phyloP scores from a whole-genome alignment of 2,797 vertebrate species.

The Hippocampus kuda region DNA sequence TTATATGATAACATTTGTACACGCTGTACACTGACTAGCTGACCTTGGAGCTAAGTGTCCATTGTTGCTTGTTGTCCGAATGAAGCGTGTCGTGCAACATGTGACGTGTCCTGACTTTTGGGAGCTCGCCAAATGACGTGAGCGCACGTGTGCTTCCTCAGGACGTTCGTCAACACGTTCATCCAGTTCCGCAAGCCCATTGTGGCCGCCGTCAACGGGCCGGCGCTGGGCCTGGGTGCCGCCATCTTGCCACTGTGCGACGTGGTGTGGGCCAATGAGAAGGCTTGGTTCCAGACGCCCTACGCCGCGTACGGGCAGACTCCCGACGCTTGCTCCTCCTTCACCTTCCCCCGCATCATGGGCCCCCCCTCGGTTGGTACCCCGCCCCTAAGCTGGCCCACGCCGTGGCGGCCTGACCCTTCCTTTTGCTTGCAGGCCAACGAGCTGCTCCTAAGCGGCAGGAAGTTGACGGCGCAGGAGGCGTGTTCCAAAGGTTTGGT shows the following conservation, averaged over 20 bases:
- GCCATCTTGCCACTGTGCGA: conserved; percentile 93
- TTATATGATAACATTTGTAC: too few relatives aligned
- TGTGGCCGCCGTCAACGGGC: conserved; percentile 89
- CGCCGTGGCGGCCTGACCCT: neutral
- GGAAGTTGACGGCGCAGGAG: conserved; percentile 93
- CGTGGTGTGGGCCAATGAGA: conserved; percentile 97
- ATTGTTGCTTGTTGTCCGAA: too few relatives aligned
- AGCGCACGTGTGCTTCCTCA: conserved; percentile 35
- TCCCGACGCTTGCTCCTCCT: conserved; percentile 88
- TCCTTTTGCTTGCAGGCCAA: conserved; percentile 70
- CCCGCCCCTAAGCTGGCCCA: neutral
- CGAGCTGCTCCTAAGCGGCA: conserved; percentile 89
- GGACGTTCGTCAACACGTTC: conserved; percentile 95
- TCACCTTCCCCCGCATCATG: conserved; percentile 94
- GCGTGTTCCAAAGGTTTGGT: conserved; percentile 92
- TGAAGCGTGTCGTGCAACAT: too few relatives aligned
- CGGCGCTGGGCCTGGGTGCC: conserved; percentile 88
- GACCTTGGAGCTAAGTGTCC: too few relatives aligned
- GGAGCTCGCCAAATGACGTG: neutral
- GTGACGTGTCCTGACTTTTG: too few relatives aligned
- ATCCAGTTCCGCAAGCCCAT: conserved; percentile 99
- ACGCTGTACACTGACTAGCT: too few relatives aligned
- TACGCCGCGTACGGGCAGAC: conserved; percentile 92
- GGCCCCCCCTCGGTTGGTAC: conserved; percentile 88
- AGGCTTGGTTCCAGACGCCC: conserved; percentile 97